Evolutionary conservation across 2,113 vertebrate species (phyloP).

Genomic region (Gorsachius goisagi): DNA sequence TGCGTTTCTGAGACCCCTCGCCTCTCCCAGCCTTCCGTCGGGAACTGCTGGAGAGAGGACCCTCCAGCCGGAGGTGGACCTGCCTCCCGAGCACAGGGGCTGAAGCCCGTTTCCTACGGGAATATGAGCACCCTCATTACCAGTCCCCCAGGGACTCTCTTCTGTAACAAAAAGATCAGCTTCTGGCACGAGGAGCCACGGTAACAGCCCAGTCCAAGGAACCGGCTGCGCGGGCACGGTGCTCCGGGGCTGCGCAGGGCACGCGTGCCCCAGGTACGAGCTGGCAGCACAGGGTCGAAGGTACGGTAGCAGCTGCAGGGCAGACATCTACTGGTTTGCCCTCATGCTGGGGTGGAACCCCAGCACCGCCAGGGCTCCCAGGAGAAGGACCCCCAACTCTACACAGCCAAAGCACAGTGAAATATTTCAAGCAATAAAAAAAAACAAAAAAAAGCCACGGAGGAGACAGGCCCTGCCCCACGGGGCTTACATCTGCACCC

Average conservation of each 20-base stretch:
- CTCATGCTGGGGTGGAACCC: background rate
- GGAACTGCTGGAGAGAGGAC: background rate
- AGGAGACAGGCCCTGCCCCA: background rate
- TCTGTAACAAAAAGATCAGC: background rate
- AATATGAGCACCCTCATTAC: rapidly evolving
- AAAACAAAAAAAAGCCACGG: rapidly evolving
- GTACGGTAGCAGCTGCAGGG: background rate
- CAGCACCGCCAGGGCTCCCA: background rate
- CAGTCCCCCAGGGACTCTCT: background rate
- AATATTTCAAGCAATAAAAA: background rate
- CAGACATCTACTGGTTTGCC: background rate
- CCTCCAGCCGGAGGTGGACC: background rate
- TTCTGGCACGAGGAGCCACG: background rate
- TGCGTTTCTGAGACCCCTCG: background rate
- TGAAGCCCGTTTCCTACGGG: background rate
- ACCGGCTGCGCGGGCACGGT: background rate
- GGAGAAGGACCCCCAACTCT: background rate
- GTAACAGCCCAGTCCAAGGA: background rate
- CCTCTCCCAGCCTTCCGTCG: background rate
- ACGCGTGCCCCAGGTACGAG: background rate
- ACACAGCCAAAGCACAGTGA: background rate
- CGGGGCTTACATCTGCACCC: background rate
- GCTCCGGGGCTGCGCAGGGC: background rate
- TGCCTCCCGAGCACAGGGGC: background rate
- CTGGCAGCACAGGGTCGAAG: background rate